Base-by-base conservation (phyloP, 2,797 vertebrate genomes). In the Ambastaia sidthimunki region DNA sequence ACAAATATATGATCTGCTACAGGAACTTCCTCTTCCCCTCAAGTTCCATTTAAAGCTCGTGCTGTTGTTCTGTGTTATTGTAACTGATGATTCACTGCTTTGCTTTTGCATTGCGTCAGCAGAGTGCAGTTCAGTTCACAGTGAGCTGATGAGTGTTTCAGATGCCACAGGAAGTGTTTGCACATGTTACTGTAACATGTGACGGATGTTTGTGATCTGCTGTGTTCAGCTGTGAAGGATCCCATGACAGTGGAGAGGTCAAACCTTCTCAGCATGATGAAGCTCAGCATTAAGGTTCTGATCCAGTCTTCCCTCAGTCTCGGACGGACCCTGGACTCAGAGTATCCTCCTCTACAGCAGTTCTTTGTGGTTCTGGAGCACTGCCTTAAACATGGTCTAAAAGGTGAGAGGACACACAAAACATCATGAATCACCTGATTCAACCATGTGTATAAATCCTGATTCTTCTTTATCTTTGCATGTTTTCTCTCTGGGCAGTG, bases 241-340 rank as follows among this genome's bases (percentile, higher is more conserved):
- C 94, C 94, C 57, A 85, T 94, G 93, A 93, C 94, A 80, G 95
- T 99, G 87, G 98, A 99, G 82, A 94, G 98, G 2, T 89, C 94
- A 89, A 99, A 98, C 89, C 94, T 99, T 23, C 95, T 98, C 89
- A 98, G 97, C 89, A 98, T 98, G 96, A 94, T 98, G 95, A 99
- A 99, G 88, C 93, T 99, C 82, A 98, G 97, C 86, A 91, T 98
- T 86, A 99, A 96, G 89, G 96, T 95, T 19, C 88, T 99, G 65
- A 99, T 99, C 73, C 97, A 99, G 93, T 96, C 97, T 1, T 97
- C 97, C 0, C 84, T 99, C 85, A 98, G 93, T 91, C 92, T 99
- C 88, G 97, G 97, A 60, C 93, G 97, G 85, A 96, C 96, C 0
- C 90, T 99, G 85, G 97, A 99, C 88, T 96, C 98, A 0, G 97